Conservation (phyloP, 2,888 invertebrate genomes). For the Omphaloscelis lunosa region DNA sequence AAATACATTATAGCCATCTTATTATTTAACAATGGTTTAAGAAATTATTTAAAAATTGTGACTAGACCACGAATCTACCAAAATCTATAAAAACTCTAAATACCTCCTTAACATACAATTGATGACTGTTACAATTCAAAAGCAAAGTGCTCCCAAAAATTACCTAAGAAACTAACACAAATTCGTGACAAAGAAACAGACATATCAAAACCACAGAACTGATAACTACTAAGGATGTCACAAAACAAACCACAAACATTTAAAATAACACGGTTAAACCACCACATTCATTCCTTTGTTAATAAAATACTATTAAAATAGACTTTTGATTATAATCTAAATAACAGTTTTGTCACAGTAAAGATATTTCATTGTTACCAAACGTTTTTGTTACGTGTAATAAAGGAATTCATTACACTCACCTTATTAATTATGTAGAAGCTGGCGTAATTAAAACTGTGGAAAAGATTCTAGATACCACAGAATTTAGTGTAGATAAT, state of each 20-base stretch:
- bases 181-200: conserved; percentile 17
- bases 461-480: neutral
- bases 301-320: conserved; percentile 46
- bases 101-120: neutral
- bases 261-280: conserved; percentile 45
- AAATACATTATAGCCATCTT: conserved; percentile 26
- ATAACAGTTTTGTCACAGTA: conserved; percentile 49
- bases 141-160: neutral
- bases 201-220: conserved; percentile 15
- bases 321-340: conserved; percentile 54
- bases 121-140: neutral
- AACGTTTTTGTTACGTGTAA: conserved; percentile 30
- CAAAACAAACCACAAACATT: conserved; percentile 44
- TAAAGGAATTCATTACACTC: conserved; percentile 1
- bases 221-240: conserved; percentile 30
- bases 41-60: neutral
- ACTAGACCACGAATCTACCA: neutral
- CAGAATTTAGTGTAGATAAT: neutral
- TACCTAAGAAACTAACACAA: neutral
- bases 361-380: conserved; percentile 39
- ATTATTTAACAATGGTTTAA: neutral
- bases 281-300: conserved; percentile 55
- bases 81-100: neutral
- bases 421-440: conserved; percentile 3
- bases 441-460: conserved; percentile 26